phyloP scores from a whole-genome alignment of 2,113 vertebrate species.

The Eidolon helvum region DNA sequence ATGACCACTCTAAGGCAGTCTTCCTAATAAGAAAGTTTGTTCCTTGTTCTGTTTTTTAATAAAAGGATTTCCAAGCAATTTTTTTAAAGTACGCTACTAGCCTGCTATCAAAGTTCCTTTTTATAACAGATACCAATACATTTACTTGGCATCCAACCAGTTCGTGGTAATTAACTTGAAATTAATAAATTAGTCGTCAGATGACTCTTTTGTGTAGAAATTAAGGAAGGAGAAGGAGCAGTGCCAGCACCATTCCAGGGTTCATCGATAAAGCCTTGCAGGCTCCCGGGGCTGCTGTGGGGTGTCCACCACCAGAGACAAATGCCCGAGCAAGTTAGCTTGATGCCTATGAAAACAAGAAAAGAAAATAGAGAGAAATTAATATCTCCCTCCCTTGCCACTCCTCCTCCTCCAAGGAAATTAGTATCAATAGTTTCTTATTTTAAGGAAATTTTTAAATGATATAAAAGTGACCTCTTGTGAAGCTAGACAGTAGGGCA shows the following conservation, averaged over 20 bases:
- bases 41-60: background rate
- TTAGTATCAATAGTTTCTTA: background rate
- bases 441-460: background rate
- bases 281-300: fast-evolving
- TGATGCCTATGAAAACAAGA: background rate
- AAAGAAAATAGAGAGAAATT: background rate
- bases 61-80: background rate
- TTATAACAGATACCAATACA: background rate
- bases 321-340: background rate
- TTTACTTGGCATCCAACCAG: background rate
- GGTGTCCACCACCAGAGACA: background rate
- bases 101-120: background rate
- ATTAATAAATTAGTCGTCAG: slow-evolving; percentile 21
- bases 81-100: background rate
- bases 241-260: fast-evolving
- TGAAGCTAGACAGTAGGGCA: background rate
- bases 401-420: background rate
- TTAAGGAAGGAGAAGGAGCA: background rate
- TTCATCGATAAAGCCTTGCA: background rate
- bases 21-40: background rate
- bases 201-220: background rate
- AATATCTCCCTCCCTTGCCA: background rate
- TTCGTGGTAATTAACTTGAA: slow-evolving; percentile 1
- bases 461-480: background rate
- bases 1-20: background rate